Conservation (phyloP, 2,888 invertebrate species). For the Drosophila flavopinicola region DNA sequence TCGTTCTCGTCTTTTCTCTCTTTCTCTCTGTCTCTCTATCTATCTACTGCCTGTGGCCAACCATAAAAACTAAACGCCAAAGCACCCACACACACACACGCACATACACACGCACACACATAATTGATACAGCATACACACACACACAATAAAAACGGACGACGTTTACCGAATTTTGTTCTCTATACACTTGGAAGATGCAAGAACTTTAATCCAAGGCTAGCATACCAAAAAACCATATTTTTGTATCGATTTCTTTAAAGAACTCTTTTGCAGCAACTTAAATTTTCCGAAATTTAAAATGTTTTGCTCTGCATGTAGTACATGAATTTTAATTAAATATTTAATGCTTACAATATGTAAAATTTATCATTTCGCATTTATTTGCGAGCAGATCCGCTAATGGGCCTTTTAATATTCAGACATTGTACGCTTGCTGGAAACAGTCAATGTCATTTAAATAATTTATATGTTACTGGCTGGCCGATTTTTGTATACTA, state of each 20-base stretch:
- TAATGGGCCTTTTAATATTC: not conserved
- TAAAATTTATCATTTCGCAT: not conserved
- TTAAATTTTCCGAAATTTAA: no score
- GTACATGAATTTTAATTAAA: not conserved
- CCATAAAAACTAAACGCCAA: conserved; percentile 65
- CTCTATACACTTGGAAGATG: conserved; percentile 24
- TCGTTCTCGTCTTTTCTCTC: conserved; percentile 9
- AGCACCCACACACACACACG: conserved; percentile 19
- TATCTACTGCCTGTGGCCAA: conserved; percentile 43
- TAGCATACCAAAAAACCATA: no score
- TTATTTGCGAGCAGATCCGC: not conserved
- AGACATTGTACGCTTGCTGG: not conserved
- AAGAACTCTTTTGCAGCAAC: no score
- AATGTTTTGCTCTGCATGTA: not conserved
- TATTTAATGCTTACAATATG: not conserved
- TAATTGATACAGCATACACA: conserved; percentile 45
- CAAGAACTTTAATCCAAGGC: no score
- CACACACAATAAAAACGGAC: conserved; percentile 1
- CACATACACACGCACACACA: conserved; percentile 1
- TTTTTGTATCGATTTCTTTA: no score
- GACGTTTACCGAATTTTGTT: conserved; percentile 23
- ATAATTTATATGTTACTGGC: not conserved
- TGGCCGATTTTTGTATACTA: no score
- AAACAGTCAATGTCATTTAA: not conserved
- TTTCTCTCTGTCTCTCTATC: not conserved